These are phyloP conservation scores for Phortica magna DNA, from an alignment of 2,888 invertebrate genomes.

Conservation along the genomic window DNA sequence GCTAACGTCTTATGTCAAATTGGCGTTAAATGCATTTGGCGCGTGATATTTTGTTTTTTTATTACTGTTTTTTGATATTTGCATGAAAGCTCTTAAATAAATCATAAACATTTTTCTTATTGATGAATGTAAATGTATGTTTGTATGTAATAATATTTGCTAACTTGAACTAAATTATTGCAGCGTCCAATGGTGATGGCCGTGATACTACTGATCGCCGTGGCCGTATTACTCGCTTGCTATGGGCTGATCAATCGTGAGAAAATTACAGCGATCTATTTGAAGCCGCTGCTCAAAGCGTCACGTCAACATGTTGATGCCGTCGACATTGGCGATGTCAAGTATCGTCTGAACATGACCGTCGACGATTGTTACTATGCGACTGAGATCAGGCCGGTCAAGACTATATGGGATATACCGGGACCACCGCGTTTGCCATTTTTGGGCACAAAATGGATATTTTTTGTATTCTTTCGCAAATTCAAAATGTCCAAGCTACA, in stretches of 20 bases:
- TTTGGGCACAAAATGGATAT: slow-evolving; percentile 90
- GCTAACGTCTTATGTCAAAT: slow-evolving; percentile 9
- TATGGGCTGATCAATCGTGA: slow-evolving; percentile 73
- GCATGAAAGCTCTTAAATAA: slow-evolving; percentile 27
- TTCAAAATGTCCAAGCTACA: slow-evolving; percentile 87
- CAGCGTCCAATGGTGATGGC: slow-evolving; percentile 73
- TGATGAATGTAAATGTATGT: background rate
- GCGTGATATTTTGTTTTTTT: background rate
- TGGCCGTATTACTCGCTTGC: slow-evolving; percentile 72
- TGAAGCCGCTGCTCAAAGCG: slow-evolving; percentile 63
- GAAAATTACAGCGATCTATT: slow-evolving; percentile 62
- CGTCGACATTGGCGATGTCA: background rate
- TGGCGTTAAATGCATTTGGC: slow-evolving; percentile 8
- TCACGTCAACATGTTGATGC: slow-evolving; percentile 45
- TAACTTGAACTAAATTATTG: slow-evolving; percentile 40
- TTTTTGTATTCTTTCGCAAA: slow-evolving; percentile 80
- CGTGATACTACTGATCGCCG: slow-evolving; percentile 72
- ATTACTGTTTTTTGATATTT: background rate
- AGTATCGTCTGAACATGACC: background rate
- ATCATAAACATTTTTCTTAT: slow-evolving; percentile 12
- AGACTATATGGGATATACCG: slow-evolving; percentile 81
- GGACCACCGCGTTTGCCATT: slow-evolving; percentile 87
- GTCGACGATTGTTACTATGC: slow-evolving; percentile 66
- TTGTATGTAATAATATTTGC: background rate
- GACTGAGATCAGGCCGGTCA: slow-evolving; percentile 54